Conservation (phyloP, 1,140 invertebrate genomes). For the Thaumatotibia leucotreta region DNA sequence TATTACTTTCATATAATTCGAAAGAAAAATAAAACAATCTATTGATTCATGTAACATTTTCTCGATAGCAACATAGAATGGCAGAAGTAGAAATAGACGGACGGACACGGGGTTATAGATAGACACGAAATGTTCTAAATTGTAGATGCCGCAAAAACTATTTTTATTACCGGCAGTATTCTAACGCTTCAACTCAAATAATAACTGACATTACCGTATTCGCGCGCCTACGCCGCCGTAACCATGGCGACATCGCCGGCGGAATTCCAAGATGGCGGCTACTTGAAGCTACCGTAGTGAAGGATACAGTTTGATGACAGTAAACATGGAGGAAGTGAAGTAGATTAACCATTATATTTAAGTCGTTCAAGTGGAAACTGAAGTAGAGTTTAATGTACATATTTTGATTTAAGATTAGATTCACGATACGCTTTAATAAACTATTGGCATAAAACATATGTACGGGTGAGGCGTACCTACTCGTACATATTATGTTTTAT, state of each 20-base stretch:
- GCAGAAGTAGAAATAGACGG: no score
- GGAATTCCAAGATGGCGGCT: conserved; percentile 2
- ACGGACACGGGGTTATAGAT: no score
- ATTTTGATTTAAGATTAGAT: background rate
- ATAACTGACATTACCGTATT: background rate
- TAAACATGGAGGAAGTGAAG: background rate
- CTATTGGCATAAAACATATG: background rate
- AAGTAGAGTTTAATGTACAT: background rate
- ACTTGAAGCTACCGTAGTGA: background rate
- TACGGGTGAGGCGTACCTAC: no score
- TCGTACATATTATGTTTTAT: no score
- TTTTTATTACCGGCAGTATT: background rate
- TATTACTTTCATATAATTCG: background rate
- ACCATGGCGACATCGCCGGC: background rate
- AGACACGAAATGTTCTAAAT: no score
- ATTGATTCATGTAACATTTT: no score
- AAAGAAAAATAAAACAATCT: no score
- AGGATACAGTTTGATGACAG: conserved; percentile 2
- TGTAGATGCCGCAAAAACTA: background rate
- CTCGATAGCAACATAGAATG: no score
- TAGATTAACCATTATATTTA: conserved; percentile 5
- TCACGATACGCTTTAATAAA: background rate
- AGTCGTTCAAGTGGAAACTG: background rate
- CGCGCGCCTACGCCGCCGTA: background rate
- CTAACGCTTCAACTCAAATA: background rate